Evolutionary conservation across 2,888 invertebrate species (phyloP), one percentile per base, ranked within the genome.

Genomic region (Syritta pipiens): DNA sequence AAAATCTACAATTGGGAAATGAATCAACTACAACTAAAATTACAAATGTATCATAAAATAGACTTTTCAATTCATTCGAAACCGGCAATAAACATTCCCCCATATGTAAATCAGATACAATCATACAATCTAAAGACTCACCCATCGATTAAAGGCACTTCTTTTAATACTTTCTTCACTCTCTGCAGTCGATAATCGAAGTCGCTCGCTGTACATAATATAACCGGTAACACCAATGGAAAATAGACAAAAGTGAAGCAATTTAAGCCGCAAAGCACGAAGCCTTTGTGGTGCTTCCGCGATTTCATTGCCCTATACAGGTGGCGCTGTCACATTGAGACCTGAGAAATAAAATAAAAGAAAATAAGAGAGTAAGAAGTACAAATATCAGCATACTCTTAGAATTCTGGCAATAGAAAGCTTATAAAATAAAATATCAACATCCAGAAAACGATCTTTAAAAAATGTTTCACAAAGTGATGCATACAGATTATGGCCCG

Each of bases 121-220:
- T n/a, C n/a, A n/a, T n/a, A n/a, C n/a, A n/a, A n/a, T n/a, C n/a
- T n/a, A n/a, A n/a, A n/a, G n/a, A 86, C 88, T 89, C 84, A 90
- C 90, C 92, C 92, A 85, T 92, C 92, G 85, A 92, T 91, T 84
- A 92, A 89, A 63, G 92, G 92, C 84, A 92, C 91, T 85, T 92
- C 91, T 82, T 89, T 89, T 81, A 92, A 88, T 59, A 92, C 91
- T 85, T 90, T 90, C 76, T 90, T 89, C 63, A 91, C 91, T 30
- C 90, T 89, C 83, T 91, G 90, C 84, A 91, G 86, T 86, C 91
- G 91, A 10, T 91, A 91, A 6, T 90, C 90, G 82, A 91, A 90
- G 9, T 91, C 89, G 81, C 91, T 88, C 75, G 86, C 86, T 76
- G 86, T 84, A 82, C 87, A 87, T 86, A 84, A 83, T 71, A 88